phyloP scores from a whole-genome alignment of 2,113 vertebrate genomes.

The Columba livia region DNA sequence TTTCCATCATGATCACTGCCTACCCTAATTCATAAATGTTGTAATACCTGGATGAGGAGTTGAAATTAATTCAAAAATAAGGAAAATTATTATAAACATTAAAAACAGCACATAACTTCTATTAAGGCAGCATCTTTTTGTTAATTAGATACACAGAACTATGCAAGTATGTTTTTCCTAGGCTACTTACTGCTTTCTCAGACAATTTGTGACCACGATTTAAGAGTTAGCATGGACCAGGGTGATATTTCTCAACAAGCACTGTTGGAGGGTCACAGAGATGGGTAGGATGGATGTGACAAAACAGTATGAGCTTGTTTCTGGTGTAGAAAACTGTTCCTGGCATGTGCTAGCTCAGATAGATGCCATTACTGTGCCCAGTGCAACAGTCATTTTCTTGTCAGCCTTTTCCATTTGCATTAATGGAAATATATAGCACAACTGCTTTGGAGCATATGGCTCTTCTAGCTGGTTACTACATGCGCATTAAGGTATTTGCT shows the following conservation, averaged over 20 bases:
- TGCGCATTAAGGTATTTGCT: neutral
- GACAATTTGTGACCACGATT: neutral
- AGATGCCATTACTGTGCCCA: neutral
- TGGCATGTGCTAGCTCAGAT: neutral
- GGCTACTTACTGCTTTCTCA: neutral
- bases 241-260: neutral
- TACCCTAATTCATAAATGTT: neutral
- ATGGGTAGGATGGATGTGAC: neutral
- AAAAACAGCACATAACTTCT: neutral
- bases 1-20: neutral
- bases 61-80: neutral
- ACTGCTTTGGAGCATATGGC: neutral
- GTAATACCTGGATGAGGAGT: neutral
- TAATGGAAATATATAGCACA: neutral
- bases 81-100: neutral
- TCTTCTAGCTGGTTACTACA: neutral
- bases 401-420: neutral
- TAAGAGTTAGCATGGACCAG: neutral
- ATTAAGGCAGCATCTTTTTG: neutral
- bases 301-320: neutral
- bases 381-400: neutral
- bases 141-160: neutral
- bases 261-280: neutral
- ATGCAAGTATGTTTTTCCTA: neutral
- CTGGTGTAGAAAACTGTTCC: neutral